These are phyloP conservation scores for Bergia puertoricense DNA, from an alignment of 92 coral and sea anemone species.

Conservation along the genomic window DNA sequence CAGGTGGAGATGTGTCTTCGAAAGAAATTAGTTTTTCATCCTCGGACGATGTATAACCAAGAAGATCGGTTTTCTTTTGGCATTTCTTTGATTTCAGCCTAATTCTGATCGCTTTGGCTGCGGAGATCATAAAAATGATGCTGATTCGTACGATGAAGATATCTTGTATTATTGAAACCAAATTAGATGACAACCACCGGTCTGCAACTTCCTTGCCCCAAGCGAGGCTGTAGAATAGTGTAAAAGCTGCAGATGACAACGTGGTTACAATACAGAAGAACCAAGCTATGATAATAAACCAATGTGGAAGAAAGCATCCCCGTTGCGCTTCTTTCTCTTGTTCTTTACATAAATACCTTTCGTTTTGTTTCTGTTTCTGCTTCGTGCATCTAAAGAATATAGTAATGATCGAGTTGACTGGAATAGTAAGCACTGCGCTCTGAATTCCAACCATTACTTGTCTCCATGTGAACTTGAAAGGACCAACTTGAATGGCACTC, in stretches of 20 bases:
- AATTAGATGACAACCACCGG: conserved; percentile 23
- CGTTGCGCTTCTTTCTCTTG: neutral
- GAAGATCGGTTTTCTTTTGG: no score
- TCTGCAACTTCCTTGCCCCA: conserved; percentile 33
- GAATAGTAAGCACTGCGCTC: conserved; percentile 53
- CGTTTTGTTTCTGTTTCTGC: neutral
- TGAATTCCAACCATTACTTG: conserved; percentile 62
- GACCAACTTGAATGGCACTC: conserved; percentile 56
- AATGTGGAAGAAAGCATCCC: neutral
- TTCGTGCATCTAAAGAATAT: conserved; percentile 37
- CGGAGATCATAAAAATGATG: neutral
- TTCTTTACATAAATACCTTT: neutral
- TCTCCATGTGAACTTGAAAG: conserved; percentile 53
- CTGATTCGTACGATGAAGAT: neutral
- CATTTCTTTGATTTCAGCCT: neutral
- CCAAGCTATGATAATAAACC: conserved; percentile 24
- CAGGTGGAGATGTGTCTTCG: neutral
- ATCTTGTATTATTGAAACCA: conserved; percentile 4
- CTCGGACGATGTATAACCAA: neutral
- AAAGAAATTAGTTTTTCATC: neutral
- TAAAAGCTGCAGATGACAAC: conserved; percentile 11
- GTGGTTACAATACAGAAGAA: conserved; percentile 9
- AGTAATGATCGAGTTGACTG: conserved; percentile 51
- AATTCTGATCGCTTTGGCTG: neutral
- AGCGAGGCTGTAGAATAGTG: conserved; percentile 30